Evolutionary conservation across 1,140 invertebrate species (phyloP), one percentile per base, ranked within the genome.

Genomic region (Bombus sylvicola): DNA sequence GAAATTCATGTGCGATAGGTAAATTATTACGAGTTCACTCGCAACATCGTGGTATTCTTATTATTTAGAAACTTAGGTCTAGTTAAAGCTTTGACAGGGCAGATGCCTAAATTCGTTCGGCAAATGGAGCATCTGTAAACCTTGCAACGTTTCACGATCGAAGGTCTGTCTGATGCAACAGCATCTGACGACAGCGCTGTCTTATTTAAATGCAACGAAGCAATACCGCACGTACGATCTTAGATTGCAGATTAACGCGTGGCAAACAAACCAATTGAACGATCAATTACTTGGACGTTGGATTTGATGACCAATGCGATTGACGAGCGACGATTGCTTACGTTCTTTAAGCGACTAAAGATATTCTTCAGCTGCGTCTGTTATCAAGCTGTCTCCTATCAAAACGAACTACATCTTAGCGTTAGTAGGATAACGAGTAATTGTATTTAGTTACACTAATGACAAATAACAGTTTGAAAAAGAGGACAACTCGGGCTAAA

Each of bases 131-230:
- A n/a, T 12, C 43, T 53, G 43, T 34, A 53, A 75, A 53, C 4
- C 25, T 6, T 43, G 43, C 18, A 41, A 71, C 68, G 69, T 74
- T 53, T 15, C 34, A 2, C 43, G 47, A 37, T 57, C 47, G 31
- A 22, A 43, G 71, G 28, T 5, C 1, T 28, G n/a, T 25, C 25
- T 37, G 31, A 15, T 12, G 47, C 47, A 34, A 74, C 43, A 59
- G 13, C 31, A 31, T 15, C 13, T n/a, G 75, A 9, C 53, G 15
- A n/a, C 22, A 39, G 12, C 8, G 59, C 13, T 9, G 25, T 5
- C 53, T 77, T 39, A 39, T 77, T 77, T 59, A 37, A 59, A 77
- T 77, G 34, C 75, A 62, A 59, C 75, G 34, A 28, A 18, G 22
- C 53, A 25, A 41, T 37, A 31, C 25, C 12, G 47, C 47, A 34